Percentiles rank a stretch among this genome's conserved stretches.
Conservation (phyloP, 37 sponge, comb jelly and placozoan species). For the Amphimedon queenslandica region DNA sequence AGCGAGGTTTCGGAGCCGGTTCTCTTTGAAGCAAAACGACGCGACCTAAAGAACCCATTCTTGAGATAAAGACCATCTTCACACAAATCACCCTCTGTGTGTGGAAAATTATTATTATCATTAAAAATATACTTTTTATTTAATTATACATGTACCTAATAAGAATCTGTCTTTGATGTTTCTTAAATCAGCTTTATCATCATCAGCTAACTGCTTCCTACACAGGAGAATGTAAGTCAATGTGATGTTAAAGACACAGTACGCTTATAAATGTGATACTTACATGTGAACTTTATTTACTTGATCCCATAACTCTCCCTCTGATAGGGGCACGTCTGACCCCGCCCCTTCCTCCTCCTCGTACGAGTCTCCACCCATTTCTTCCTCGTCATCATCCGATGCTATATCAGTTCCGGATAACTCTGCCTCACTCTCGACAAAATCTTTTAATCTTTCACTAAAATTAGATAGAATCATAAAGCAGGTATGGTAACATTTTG, state of each 20-base stretch:
- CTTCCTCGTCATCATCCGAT: slow-evolving; percentile 48
- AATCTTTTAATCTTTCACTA: slow-evolving; percentile 65
- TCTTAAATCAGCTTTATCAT: slow-evolving; percentile 73
- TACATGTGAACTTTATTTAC: slow-evolving; percentile 84
- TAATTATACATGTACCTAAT: slow-evolving; percentile 26
- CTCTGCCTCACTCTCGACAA: slow-evolving; percentile 91
- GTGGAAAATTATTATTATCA: background rate
- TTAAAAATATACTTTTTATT: slow-evolving; percentile 33
- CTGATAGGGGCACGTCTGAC: slow-evolving; percentile 49
- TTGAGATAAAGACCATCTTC: slow-evolving; percentile 79
- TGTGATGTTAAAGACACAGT: background rate
- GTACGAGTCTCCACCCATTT: slow-evolving; percentile 51
- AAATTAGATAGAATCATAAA: background rate
- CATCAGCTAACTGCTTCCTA: slow-evolving; percentile 73
- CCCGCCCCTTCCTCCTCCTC: slow-evolving; percentile 64
- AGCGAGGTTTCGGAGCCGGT: slow-evolving; percentile 60
- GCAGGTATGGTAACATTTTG: too few relatives aligned
- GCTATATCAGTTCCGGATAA: slow-evolving; percentile 81
- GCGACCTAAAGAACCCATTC: slow-evolving; percentile 82
- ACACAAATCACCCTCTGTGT: slow-evolving; percentile 72
- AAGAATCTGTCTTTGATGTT: slow-evolving; percentile 79
- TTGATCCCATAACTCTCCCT: slow-evolving; percentile 65
- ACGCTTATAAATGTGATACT: background rate
- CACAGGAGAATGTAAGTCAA: background rate
- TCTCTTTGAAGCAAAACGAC: slow-evolving; percentile 58